Base-by-base conservation (phyloP, 1,140 invertebrate species). In the Drosophila orosa region DNA sequence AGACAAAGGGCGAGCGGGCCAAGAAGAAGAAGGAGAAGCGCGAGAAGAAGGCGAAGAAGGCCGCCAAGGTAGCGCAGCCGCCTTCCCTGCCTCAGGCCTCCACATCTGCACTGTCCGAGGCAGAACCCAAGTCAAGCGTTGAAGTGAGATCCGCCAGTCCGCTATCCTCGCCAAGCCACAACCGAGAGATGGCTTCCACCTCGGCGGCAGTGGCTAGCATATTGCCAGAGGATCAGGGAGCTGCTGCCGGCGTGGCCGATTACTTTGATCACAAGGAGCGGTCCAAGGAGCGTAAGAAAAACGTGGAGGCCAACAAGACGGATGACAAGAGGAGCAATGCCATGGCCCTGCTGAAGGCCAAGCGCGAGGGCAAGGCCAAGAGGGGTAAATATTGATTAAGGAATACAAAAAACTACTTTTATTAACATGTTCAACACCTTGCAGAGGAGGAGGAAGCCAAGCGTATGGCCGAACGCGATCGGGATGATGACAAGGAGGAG, bases 321-420 rank as follows among this genome's bases (percentile, higher is more conserved):
- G 95, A 96, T 66, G 97, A 98, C 90, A 97, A 97, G 69, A 95
- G 98, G 62, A 95, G 97, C 33, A 97, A 97, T 89, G 98, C 98
- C 0, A 98, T 99, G 95, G 96, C 97, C 52, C 93, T 97, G 72
- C 92, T 99, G 10, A 97, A 98, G 90, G 97, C 98, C 5, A 95
- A 96, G 82, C 92, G 98, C 12, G 98, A 99, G 92, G 94, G 94
- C 19, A 94, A 94, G 67, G 94, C 94, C 15, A 94, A 94, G 13
- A 66, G 94, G 24, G 94, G 61, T 93, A 66, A 68, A 25, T 10
- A 24, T 39, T 8, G 13, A 5, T 7, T 13, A 40, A 17, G 7
- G 5, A 1, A 22, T 1, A 3, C 3, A 27, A 27, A 48, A 22
- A 6, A 0, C n/a, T 6, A 1, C 15, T n/a, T 6, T 5, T 17